Conservation (phyloP, 2,113 vertebrate species). For the Vimba vimba region DNA sequence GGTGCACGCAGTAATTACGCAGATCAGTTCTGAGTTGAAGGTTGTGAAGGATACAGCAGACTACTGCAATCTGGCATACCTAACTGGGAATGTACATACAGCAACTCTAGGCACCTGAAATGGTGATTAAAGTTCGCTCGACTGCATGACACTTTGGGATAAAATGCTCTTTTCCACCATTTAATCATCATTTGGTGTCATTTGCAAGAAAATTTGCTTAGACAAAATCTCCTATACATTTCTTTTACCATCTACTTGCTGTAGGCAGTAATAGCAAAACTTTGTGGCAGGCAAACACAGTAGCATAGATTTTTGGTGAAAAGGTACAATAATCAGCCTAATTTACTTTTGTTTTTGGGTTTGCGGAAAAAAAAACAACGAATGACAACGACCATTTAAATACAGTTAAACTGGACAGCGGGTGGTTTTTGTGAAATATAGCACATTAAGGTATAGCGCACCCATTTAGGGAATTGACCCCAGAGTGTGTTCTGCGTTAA, state of each 20-base stretch:
- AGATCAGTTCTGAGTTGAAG: neutral
- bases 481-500: conserved; percentile 33
- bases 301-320: neutral
- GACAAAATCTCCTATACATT: neutral
- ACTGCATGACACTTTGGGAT: neutral
- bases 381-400: neutral
- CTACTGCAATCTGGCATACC: neutral
- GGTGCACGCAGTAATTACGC: neutral
- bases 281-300: neutral
- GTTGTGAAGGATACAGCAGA: neutral
- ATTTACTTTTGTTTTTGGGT: conserved; percentile 1
- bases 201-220: neutral
- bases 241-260: neutral
- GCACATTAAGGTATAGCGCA: neutral
- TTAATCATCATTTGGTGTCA: neutral
- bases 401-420: neutral
- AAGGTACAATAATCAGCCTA: neutral
- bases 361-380: neutral
- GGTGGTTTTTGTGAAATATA: neutral
- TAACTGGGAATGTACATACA: neutral
- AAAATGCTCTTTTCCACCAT: neutral
- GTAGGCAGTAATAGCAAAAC: neutral
- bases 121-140: neutral
- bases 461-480: neutral
- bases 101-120: neutral